Evolutionary conservation across 1,140 invertebrate genomes (phyloP), one percentile per base, ranked within the genome.

Genomic region (Drosophila persimilis): DNA sequence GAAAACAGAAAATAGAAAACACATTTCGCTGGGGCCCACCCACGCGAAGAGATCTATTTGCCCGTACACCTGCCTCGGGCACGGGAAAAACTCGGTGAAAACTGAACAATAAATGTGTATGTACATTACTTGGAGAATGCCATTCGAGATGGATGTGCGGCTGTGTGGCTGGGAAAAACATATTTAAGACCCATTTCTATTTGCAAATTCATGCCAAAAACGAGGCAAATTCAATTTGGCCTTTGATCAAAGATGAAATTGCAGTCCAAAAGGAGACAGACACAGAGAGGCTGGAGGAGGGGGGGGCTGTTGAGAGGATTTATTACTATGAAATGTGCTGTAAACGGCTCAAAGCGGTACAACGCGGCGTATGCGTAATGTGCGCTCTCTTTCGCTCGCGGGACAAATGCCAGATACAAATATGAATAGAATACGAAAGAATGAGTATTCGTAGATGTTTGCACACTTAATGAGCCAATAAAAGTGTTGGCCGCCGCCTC

Each of bases 401-500:
- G 8, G 8, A 35, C 31, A 8, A 35, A 35, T 9, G 62, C 67
- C 70, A 73, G 64, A 73, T 43, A 60, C 47, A 56, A 47, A 29
- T 41, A 55, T 48, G 53, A 71, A 71, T 15, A 3, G 3, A 35
- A 8, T 35, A 58, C 56, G 45, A 35, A 22, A 3, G 3, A 35
- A 8, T 35, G 24, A 24, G 7, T 31, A 31, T 31, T 31, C 29
- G 29, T 8, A 51, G 20, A 64, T 52, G 64, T 86, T 86, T 86
- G 81, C 77, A 57, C 62, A 72, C 69, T 86, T 86, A 86, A 86
- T 86, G 81, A 86, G 74, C 69, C 77, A 80, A 86, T 71, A 80
- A 84, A 80, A 74, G 43, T 51, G 53, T 39, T 39, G 35, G 11
- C 2, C 9, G 8, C 7, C 47, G 15, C 43, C 31, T 31, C 31